These are phyloP conservation scores for Luffia ferchaultella DNA, from an alignment of 2,888 invertebrate species.

Conservation along the genomic window DNA sequence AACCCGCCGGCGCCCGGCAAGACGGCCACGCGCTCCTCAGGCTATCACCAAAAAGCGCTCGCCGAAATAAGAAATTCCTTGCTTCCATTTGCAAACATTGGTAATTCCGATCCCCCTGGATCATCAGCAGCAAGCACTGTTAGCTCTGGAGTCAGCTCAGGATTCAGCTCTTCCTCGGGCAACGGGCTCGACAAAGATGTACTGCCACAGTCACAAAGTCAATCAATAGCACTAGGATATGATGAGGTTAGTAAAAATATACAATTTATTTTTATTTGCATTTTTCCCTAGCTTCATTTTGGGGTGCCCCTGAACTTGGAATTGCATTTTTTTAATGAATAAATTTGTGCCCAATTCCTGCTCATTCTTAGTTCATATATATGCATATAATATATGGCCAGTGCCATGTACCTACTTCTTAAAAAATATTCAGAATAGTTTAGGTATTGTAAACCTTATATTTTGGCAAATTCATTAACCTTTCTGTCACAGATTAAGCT, in stretches of 20 bases:
- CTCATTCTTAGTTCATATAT: too few relatives aligned
- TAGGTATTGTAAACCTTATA: too few relatives aligned
- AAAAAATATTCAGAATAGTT: too few relatives aligned
- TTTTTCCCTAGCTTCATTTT: background rate
- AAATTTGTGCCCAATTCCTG: too few relatives aligned
- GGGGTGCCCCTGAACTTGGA: background rate
- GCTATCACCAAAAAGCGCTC: constrained; percentile 87
- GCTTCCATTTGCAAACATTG: constrained; percentile 79
- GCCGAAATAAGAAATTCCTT: constrained; percentile 86
- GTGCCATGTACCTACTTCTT: too few relatives aligned
- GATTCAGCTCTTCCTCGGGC: constrained; percentile 65
- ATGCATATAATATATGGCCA: too few relatives aligned
- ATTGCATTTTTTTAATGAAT: constrained; percentile 4
- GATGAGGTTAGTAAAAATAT: constrained; percentile 68
- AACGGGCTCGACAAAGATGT: constrained; percentile 72
- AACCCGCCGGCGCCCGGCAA: constrained; percentile 69
- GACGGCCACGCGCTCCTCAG: constrained; percentile 76
- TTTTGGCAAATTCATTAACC: too few relatives aligned
- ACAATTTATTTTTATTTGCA: background rate
- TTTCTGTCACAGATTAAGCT: too few relatives aligned
- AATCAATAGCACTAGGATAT: constrained; percentile 76
- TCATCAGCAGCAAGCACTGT: constrained; percentile 82
- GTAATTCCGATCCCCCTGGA: constrained; percentile 68
- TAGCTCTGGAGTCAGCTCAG: constrained; percentile 65
- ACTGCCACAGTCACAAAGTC: constrained; percentile 70